Evolutionary conservation across 2,797 vertebrate species (phyloP).

Genomic region (Spinus olivaceus): DNA sequence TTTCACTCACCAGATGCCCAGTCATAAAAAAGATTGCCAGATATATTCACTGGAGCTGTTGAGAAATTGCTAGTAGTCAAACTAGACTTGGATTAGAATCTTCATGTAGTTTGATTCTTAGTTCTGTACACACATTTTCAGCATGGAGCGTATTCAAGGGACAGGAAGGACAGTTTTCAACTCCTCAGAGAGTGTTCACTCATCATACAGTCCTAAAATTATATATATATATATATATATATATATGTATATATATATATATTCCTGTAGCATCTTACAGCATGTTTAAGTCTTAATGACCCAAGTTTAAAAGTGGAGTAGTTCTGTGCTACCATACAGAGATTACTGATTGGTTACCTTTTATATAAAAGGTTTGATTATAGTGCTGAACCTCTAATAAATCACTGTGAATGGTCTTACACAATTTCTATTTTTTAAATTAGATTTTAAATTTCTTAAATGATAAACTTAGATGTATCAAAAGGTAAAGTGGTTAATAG

Average conservation of each 20-base stretch:
- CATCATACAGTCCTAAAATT: background rate
- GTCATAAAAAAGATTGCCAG: background rate
- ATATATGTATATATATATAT: background rate
- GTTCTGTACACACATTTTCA: background rate
- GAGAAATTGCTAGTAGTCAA: background rate
- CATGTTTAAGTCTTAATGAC: background rate
- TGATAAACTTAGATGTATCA: background rate
- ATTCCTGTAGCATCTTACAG: background rate
- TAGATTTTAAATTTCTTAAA: background rate
- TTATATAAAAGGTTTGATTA: background rate
- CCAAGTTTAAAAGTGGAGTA: background rate
- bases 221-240: background rate
- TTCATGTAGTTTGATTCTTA: background rate
- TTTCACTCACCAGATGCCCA: conserved; percentile 15
- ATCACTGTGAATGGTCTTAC: background rate
- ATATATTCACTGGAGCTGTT: background rate
- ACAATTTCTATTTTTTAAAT: background rate
- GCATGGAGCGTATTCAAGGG: background rate
- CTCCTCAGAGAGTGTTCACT: rapidly evolving
- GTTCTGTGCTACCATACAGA: background rate
- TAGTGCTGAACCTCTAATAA: background rate
- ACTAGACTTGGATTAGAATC: background rate
- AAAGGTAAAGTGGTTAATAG: background rate
- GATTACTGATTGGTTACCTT: background rate
- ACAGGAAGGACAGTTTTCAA: background rate